Conservation (phyloP, 1,140 invertebrate species). For the Oedothorax gibbosus region DNA sequence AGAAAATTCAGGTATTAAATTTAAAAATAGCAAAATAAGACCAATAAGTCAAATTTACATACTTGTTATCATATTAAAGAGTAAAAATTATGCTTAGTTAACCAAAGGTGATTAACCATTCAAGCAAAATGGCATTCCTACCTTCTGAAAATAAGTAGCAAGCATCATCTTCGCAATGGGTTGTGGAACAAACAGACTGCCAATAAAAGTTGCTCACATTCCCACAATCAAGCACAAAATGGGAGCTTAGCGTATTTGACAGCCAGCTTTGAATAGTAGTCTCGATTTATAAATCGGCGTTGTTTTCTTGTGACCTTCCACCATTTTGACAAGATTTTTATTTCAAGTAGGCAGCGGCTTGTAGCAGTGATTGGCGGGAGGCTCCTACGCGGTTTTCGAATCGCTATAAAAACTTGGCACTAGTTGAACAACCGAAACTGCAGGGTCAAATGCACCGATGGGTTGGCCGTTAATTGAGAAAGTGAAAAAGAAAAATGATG, state of each 20-base stretch:
- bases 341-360: constrained; percentile 27
- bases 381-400: constrained; percentile 7
- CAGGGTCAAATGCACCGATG: constrained; percentile 27
- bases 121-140: background rate
- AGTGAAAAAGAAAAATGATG: background rate
- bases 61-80: background rate
- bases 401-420: constrained; percentile 18
- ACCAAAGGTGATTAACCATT: background rate
- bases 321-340: constrained; percentile 1
- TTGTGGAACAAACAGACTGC: background rate
- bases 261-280: constrained; percentile 6
- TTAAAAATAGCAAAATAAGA: no score
- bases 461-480: constrained; percentile 8
- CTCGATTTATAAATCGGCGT: constrained; percentile 1
- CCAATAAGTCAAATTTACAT: no score
- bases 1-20: no score
- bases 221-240: constrained; percentile 3
- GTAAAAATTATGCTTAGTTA: background rate
- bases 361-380: constrained; percentile 34
- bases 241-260: background rate
- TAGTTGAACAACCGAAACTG: constrained; percentile 13
- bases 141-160: constrained; percentile 43
- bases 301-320: constrained; percentile 28
- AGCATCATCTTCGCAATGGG: constrained; percentile 36
- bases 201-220: constrained; percentile 13